These are phyloP conservation scores for Trichonephila clavata DNA, from an alignment of 1,140 invertebrate species.

Conservation along the genomic window DNA sequence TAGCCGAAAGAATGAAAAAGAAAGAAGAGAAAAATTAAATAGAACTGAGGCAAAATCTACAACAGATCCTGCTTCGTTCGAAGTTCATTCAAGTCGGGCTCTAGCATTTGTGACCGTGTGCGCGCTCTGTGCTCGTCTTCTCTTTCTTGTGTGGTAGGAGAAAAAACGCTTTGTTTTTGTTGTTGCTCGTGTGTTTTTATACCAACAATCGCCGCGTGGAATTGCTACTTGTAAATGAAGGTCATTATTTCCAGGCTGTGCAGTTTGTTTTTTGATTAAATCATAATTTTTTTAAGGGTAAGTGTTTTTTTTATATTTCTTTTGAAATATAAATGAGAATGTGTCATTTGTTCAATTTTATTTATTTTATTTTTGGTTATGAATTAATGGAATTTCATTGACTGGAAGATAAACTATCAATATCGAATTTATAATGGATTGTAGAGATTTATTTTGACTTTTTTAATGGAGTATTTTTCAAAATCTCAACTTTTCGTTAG, in stretches of 20 bases:
- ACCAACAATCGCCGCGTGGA: background rate
- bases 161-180: background rate
- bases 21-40: slow-evolving; percentile 8
- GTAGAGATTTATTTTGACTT: no score
- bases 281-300: background rate
- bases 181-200: background rate
- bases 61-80: background rate
- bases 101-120: background rate
- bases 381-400: no score
- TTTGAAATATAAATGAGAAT: no score
- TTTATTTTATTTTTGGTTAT: no score
- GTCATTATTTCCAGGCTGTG: background rate
- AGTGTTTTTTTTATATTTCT: background rate
- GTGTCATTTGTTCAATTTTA: no score
- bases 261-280: background rate
- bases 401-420: no score
- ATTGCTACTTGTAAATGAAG: background rate
- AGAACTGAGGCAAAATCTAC: background rate
- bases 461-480: no score
- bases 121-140: background rate
- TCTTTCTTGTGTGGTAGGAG: background rate
- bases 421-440: no score
- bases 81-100: slow-evolving; percentile 3
- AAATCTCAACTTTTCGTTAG: no score
- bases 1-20: background rate